Evolutionary conservation across 2,797 vertebrate genomes (phyloP).

Genomic region (Phalanger gymnotis): DNA sequence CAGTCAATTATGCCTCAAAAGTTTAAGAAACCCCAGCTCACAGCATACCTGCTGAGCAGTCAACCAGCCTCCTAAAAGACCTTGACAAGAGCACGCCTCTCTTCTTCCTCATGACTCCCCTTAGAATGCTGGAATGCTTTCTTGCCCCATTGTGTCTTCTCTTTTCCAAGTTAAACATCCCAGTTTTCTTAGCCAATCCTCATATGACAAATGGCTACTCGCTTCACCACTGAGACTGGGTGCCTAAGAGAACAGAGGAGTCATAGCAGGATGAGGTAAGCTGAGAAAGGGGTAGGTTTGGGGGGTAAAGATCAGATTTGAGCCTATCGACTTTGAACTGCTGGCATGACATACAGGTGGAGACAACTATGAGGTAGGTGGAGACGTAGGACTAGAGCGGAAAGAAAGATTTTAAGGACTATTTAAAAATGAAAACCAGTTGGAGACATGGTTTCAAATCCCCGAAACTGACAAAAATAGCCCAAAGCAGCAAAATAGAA

Average conservation of each 20-base stretch:
- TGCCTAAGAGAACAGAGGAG: not conserved
- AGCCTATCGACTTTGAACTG: not conserved
- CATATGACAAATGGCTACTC: not conserved
- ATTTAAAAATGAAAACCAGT: not conserved
- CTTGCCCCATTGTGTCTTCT: not conserved
- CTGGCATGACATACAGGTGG: not conserved
- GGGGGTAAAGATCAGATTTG: not conserved
- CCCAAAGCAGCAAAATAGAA: too few relatives aligned
- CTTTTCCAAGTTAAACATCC: not conserved
- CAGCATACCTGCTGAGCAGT: not conserved
- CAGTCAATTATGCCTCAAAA: not conserved
- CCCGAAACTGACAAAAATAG: too few relatives aligned
- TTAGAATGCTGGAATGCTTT: not conserved
- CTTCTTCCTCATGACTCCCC: not conserved
- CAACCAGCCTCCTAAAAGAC: not conserved
- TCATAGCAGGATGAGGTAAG: not conserved
- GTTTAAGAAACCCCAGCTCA: not conserved
- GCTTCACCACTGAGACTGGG: not conserved
- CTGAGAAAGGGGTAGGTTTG: not conserved
- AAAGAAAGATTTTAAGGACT: not conserved
- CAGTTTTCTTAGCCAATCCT: not conserved
- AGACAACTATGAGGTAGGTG: not conserved
- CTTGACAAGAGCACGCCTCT: not conserved
- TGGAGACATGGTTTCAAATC: too few relatives aligned
- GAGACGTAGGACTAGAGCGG: not conserved